phyloP scores from a whole-genome alignment of 2,888 invertebrate genomes.

The Polyommatus icarus region DNA sequence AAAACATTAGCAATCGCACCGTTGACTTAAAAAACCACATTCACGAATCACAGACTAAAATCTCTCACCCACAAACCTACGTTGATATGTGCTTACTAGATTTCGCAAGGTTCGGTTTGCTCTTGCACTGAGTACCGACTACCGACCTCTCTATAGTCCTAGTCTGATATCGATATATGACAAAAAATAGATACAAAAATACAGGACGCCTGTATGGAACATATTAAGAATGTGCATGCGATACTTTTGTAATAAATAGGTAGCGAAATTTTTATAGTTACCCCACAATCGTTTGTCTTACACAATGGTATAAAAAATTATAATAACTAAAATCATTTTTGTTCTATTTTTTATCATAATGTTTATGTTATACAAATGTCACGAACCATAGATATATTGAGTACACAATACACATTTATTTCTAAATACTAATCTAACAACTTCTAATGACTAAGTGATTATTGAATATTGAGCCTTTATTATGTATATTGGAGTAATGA shows the following conservation, averaged over 20 bases:
- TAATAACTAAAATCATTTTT: neutral
- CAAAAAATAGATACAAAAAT: slow-evolving; percentile 27
- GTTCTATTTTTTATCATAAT: slow-evolving; percentile 27
- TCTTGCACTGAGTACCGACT: slow-evolving; percentile 42
- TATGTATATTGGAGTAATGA: slow-evolving; percentile 44
- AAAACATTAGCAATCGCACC: slow-evolving; percentile 43
- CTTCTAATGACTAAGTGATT: slow-evolving; percentile 53
- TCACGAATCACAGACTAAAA: slow-evolving; percentile 71
- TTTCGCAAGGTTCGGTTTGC: slow-evolving; percentile 47
- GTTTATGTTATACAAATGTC: slow-evolving; percentile 56
- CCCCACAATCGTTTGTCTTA: neutral
- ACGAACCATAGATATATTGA: slow-evolving; percentile 73
- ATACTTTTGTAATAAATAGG: neutral
- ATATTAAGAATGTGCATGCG: neutral
- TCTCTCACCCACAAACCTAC: slow-evolving; percentile 54
- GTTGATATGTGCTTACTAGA: slow-evolving; percentile 66
- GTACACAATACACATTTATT: slow-evolving; percentile 56
- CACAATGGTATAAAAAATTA: neutral
- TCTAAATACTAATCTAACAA: slow-evolving; percentile 55
- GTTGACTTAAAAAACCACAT: slow-evolving; percentile 58
- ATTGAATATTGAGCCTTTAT: slow-evolving; percentile 66
- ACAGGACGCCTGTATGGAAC: neutral
- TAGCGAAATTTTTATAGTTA: neutral
- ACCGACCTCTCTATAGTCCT: slow-evolving; percentile 38
- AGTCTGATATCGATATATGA: slow-evolving; percentile 50